Conservation (phyloP, 2,888 invertebrate species). For the Pyrgus malvae region DNA sequence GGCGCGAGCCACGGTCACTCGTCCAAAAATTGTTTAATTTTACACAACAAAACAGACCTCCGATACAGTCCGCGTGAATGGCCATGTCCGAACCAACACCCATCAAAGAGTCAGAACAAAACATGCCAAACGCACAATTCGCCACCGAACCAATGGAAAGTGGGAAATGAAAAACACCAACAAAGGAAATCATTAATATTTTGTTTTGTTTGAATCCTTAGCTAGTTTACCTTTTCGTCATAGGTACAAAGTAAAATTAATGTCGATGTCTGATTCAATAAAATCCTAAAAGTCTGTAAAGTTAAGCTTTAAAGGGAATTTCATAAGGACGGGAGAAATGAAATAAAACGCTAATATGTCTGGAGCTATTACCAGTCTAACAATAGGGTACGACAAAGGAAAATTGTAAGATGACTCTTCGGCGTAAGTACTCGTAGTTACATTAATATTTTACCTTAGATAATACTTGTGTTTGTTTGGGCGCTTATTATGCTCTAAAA, state of each 20-base stretch:
- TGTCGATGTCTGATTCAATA: constrained; percentile 12
- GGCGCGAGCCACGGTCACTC: constrained; percentile 57
- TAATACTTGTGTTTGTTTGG: too few relatives aligned
- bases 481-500: too few relatives aligned
- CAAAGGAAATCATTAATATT: constrained; percentile 51
- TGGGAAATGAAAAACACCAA: constrained; percentile 57
- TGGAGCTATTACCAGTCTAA: constrained; percentile 58
- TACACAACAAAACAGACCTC: constrained; percentile 62
- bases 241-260: neutral
- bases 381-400: constrained; percentile 70
- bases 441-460: constrained; percentile 47
- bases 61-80: constrained; percentile 58
- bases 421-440: constrained; percentile 62
- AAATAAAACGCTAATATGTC: constrained; percentile 74
- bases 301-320: constrained; percentile 57
- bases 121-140: constrained; percentile 71
- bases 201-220: constrained; percentile 35
- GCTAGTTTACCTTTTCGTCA: neutral
- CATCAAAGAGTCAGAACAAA: constrained; percentile 69
- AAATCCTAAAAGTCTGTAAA: constrained; percentile 28
- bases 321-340: constrained; percentile 60
- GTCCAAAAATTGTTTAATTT: constrained; percentile 73
- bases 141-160: constrained; percentile 56
- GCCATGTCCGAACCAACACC: constrained; percentile 61
- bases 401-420: constrained; percentile 60